A percentile compares a stretch with the other conserved stretches of the same genome.
Conservation (phyloP, 2,888 invertebrate species). For the Buathra laborator region DNA sequence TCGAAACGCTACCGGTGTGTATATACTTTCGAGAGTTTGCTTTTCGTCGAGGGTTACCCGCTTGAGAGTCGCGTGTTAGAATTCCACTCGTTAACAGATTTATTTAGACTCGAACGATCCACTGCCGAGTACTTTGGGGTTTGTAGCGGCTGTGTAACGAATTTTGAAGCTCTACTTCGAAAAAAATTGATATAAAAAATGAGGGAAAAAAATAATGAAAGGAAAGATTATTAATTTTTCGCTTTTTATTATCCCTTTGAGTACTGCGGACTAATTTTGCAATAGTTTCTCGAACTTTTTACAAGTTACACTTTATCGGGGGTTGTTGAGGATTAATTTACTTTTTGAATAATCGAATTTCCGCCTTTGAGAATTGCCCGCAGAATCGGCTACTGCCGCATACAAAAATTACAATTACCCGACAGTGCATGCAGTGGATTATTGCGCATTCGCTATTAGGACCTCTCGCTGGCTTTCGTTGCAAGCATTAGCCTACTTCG, state of each 20-base stretch:
- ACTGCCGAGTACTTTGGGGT: background rate
- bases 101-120: conserved; percentile 58
- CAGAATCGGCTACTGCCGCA: background rate
- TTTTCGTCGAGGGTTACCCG: conserved; percentile 7
- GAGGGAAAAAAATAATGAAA: background rate
- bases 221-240: background rate
- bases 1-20: conserved; percentile 4
- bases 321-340: background rate
- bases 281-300: background rate
- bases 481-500: background rate
- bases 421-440: background rate
- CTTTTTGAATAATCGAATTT: background rate
- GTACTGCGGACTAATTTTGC: background rate
- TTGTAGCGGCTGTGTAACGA: background rate
- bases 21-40: conserved; percentile 21
- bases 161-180: conserved; percentile 13
- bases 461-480: background rate
- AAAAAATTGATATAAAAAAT: background rate
- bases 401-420: background rate
- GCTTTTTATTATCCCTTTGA: background rate
- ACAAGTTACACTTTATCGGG: background rate
- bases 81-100: conserved; percentile 53
- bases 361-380: too few relatives aligned
- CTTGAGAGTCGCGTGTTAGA: conserved; percentile 49
- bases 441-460: background rate